Evolutionary conservation across 2,797 vertebrate species (phyloP).

Genomic region (Anniella stebbinsi): DNA sequence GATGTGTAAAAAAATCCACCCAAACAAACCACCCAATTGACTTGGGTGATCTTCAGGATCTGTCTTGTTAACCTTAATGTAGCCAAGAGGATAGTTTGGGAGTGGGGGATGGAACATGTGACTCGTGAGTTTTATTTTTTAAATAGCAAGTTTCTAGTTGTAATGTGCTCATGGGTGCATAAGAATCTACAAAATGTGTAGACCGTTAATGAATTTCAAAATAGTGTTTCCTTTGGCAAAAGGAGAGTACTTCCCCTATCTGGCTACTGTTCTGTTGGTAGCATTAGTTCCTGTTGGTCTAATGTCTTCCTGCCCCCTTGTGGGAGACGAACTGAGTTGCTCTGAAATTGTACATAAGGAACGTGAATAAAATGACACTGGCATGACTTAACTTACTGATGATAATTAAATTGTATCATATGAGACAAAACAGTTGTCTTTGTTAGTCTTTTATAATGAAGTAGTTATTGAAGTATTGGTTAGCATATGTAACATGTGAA

Average conservation of each 20-base stretch:
- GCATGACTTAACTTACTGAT: background rate
- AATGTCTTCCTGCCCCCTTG: conserved; percentile 7
- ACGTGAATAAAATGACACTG: background rate
- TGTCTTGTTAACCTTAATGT: background rate
- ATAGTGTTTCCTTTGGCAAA: background rate
- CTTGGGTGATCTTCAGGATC: background rate
- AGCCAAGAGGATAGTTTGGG: background rate
- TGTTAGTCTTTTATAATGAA: background rate
- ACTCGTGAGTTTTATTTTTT: background rate
- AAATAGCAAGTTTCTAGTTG: background rate
- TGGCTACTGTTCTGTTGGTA: conserved; percentile 23
- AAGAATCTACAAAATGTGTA: background rate
- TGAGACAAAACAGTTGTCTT: background rate
- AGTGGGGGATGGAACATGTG: too few relatives aligned
- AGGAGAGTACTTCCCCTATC: accelerated
- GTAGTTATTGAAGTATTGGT: background rate
- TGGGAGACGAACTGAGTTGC: conserved; percentile 15
- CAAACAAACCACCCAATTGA: too few relatives aligned
- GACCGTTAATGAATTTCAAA: background rate
- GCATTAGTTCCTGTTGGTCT: background rate
- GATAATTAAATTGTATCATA: background rate
- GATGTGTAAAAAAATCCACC: background rate
- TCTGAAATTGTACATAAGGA: background rate
- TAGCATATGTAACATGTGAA: background rate
- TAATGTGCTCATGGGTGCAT: background rate